Conservation (phyloP, 2,113 vertebrate species). For the Forbesichthys papilliferus region DNA sequence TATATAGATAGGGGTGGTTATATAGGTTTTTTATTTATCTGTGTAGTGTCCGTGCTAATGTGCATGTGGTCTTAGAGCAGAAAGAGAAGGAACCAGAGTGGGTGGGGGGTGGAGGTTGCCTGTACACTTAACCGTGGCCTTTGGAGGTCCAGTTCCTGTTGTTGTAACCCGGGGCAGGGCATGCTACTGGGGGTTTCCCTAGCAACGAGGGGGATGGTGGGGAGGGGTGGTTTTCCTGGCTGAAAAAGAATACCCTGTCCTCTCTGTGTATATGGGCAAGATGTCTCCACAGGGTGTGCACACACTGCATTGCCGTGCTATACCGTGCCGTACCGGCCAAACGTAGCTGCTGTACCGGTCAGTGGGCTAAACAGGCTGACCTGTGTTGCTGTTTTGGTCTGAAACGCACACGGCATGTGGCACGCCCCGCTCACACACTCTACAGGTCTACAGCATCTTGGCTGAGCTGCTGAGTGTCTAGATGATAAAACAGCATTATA, state of each 20-base stretch:
- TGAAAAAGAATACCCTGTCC: slow-evolving; percentile 54
- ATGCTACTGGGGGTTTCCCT: slow-evolving; percentile 60
- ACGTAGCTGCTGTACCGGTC: no score
- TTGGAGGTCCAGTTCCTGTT: slow-evolving; percentile 70
- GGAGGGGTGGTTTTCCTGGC: slow-evolving; percentile 71
- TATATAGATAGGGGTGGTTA: no score
- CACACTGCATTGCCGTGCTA: no score
- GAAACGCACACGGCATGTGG: no score
- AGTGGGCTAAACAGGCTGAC: no score
- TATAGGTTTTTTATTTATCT: no score
- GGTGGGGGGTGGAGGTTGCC: not conserved
- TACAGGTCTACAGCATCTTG: no score
- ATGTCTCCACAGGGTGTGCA: not conserved
- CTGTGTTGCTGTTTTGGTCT: no score
- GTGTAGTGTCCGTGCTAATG: not conserved
- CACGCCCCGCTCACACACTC: no score
- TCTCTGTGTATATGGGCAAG: slow-evolving; percentile 9
- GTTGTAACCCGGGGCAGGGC: slow-evolving; percentile 38
- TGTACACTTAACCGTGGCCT: slow-evolving; percentile 49
- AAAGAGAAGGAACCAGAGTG: slow-evolving; percentile 35
- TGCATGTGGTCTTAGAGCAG: slow-evolving; percentile 19
- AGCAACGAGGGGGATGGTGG: not conserved
- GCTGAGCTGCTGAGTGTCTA: no score
- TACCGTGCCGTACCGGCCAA: no score
- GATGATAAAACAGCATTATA: no score